phyloP scores from a whole-genome alignment of 2,888 invertebrate species.

The Hermaeophaga mercurialis region DNA sequence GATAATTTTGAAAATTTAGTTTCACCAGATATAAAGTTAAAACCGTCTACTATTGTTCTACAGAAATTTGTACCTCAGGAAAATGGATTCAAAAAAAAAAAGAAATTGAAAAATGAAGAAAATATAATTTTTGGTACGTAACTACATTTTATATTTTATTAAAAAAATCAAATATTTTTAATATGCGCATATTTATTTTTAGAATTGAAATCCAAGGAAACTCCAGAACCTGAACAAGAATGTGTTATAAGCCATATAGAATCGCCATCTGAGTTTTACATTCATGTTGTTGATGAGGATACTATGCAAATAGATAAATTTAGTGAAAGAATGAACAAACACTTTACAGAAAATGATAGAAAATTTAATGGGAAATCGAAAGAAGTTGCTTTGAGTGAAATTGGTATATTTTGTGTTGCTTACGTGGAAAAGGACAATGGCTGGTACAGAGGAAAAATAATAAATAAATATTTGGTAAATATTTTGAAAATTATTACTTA shows the following conservation, averaged over 20 bases:
- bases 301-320: slow-evolving; percentile 29
- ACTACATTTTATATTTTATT: too few relatives aligned
- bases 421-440: slow-evolving; percentile 32
- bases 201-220: slow-evolving; percentile 30
- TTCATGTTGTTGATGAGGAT: slow-evolving; percentile 38
- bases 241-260: slow-evolving; percentile 42
- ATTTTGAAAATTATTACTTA: too few relatives aligned
- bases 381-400: slow-evolving; percentile 32
- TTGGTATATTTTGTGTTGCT: slow-evolving; percentile 41
- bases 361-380: slow-evolving; percentile 33
- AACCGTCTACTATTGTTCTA: slow-evolving; percentile 10
- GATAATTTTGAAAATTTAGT: slow-evolving; percentile 2
- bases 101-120: slow-evolving; percentile 15
- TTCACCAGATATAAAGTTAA: slow-evolving; percentile 28
- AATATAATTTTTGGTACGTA: slow-evolving; percentile 21
- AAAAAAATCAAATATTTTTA: too few relatives aligned
- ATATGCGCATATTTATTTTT: slow-evolving; percentile 6
- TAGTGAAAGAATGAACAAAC: slow-evolving; percentile 31
- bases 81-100: slow-evolving; percentile 18
- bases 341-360: slow-evolving; percentile 23
- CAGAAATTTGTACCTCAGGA: neutral
- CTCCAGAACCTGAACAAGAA: slow-evolving; percentile 26
- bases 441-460: slow-evolving; percentile 42
- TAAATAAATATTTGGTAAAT: slow-evolving; percentile 41
- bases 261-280: slow-evolving; percentile 45